phyloP scores from a whole-genome alignment of 2,113 vertebrate genomes.

The Cavia aperea region DNA sequence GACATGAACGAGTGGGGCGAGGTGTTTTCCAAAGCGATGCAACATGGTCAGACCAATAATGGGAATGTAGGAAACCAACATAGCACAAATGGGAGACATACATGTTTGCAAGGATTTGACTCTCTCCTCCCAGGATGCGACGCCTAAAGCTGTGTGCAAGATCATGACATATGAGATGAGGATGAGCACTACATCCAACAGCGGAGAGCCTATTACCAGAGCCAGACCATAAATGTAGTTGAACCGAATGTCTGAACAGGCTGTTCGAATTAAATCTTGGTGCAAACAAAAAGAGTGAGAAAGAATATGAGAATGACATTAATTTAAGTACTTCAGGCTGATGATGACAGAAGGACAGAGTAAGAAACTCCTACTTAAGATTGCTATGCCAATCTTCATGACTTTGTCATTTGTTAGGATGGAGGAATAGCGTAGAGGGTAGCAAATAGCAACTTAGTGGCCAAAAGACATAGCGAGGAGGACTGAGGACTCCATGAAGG shows the following conservation, averaged over 20 bases:
- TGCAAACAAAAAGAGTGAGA: slow-evolving; percentile 67
- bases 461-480: slow-evolving; percentile 58
- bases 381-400: not conserved
- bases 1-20: not conserved
- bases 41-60: slow-evolving; percentile 61
- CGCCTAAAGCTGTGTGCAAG: not conserved
- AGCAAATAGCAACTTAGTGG: slow-evolving; percentile 47
- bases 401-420: slow-evolving; percentile 40
- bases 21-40: not conserved
- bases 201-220: slow-evolving; percentile 23
- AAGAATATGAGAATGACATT: slow-evolving; percentile 55
- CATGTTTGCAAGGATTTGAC: slow-evolving; percentile 51
- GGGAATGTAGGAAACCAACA: slow-evolving; percentile 60
- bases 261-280: slow-evolving; percentile 53
- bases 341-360: slow-evolving; percentile 45
- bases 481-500: slow-evolving; percentile 46
- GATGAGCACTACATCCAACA: slow-evolving; percentile 59
- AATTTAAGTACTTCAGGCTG: slow-evolving; percentile 55
- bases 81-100: slow-evolving; percentile 54
- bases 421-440: slow-evolving; percentile 42
- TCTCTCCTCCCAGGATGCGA: not conserved
- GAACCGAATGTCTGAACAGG: not conserved
- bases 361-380: slow-evolving; percentile 38
- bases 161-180: slow-evolving; percentile 50
- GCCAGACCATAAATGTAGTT: slow-evolving; percentile 42